Evolutionary conservation across 2,113 vertebrate genomes (phyloP).

Genomic region (Bos javanicus): DNA sequence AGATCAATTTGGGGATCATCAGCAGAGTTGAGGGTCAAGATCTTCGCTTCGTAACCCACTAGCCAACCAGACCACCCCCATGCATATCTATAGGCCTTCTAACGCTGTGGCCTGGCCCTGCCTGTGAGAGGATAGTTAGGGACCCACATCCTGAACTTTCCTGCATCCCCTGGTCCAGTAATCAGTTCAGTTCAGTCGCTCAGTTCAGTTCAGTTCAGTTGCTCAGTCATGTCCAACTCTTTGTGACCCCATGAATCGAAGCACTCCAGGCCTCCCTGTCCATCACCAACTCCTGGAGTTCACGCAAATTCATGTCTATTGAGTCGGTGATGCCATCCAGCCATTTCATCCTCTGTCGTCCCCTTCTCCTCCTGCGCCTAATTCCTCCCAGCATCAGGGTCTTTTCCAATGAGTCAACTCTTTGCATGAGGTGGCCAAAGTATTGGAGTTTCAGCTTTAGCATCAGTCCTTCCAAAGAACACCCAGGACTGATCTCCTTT

Average conservation of each 20-base stretch:
- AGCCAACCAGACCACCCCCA: neutral
- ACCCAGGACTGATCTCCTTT: too few species aligned
- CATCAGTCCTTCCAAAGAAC: too few species aligned
- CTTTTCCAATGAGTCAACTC: too few species aligned
- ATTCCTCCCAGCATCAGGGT: too few species aligned
- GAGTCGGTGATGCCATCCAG: too few species aligned
- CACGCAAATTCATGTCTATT: too few species aligned
- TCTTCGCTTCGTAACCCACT: neutral
- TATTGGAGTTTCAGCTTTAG: too few species aligned
- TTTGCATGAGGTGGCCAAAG: too few species aligned
- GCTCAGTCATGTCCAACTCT: neutral
- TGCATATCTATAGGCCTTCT: rapidly evolving
- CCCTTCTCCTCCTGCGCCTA: too few species aligned
- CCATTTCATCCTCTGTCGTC: too few species aligned
- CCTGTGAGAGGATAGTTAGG: neutral
- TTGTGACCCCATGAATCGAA: rapidly evolving
- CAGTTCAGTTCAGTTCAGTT: too few species aligned
- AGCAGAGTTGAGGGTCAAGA: neutral
- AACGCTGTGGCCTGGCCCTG: rapidly evolving
- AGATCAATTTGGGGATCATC: rapidly evolving
- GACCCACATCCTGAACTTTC: neutral
- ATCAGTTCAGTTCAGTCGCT: neutral
- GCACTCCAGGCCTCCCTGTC: neutral
- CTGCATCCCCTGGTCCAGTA: neutral
- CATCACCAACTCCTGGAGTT: neutral